phyloP scores from a whole-genome alignment of 2,113 vertebrate species.

The Pterocles gutturalis region DNA sequence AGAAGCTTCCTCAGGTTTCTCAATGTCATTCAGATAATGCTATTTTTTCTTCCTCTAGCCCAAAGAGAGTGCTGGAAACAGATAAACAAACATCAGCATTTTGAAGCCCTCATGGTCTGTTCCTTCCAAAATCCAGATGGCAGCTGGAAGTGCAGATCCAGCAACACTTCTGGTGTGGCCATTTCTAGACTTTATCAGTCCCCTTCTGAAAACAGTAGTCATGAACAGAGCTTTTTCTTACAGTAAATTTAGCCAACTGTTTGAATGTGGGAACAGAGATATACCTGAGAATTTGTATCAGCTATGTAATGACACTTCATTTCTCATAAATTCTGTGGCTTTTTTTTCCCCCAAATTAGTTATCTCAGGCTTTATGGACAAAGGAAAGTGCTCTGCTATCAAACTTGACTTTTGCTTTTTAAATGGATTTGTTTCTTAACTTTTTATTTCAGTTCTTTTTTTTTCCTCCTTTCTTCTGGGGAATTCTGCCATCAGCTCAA shows the following conservation, averaged over 20 bases:
- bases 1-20: background rate
- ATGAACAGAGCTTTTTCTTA: background rate
- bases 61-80: background rate
- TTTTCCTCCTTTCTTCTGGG: background rate
- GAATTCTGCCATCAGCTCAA: background rate
- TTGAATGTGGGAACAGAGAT: background rate
- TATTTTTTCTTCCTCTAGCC: background rate
- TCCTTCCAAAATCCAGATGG: background rate
- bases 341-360: background rate
- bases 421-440: background rate
- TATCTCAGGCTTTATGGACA: background rate
- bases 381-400: background rate
- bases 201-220: background rate
- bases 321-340: background rate
- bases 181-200: background rate
- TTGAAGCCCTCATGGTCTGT: background rate
- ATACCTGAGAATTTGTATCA: background rate
- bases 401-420: background rate
- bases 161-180: background rate
- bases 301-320: background rate
- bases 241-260: background rate
- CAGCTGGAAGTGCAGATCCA: background rate
- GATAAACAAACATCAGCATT: background rate
- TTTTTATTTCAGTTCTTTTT: background rate
- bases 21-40: background rate